A percentile compares a stretch with the other conserved stretches of the same genome.
Conservation (phyloP, 1,140 invertebrate species). For the Sinella curviseta region DNA sequence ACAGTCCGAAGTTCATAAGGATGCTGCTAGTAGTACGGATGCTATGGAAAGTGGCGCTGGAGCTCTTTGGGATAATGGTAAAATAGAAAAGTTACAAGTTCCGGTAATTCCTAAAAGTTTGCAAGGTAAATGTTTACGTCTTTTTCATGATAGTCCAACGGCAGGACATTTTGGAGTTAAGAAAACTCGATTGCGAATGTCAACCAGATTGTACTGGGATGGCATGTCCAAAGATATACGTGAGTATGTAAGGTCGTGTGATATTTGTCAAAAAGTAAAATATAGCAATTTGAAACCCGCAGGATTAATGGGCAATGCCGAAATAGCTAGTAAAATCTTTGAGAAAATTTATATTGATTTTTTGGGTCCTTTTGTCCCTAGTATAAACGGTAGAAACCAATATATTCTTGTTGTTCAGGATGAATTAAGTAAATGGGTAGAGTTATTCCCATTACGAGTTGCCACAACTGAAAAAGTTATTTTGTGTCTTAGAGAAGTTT, state of each 20-base stretch:
- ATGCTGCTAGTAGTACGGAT: neutral
- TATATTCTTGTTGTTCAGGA: conserved; percentile 52
- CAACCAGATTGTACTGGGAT: conserved; percentile 25
- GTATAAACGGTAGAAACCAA: conserved; percentile 34
- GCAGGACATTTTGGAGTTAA: conserved; percentile 19
- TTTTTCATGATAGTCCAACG: conserved; percentile 25
- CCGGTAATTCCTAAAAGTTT: neutral
- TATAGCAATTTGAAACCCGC: neutral
- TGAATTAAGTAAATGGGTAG: conserved; percentile 52
- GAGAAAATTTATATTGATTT: conserved; percentile 41
- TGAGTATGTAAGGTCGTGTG: conserved; percentile 31
- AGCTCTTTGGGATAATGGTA: neutral
- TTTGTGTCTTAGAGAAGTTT: conserved; percentile 47
- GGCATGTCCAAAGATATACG: conserved; percentile 26
- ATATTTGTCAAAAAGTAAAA: conserved; percentile 25
- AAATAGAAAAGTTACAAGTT: neutral
- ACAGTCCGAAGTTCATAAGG: neutral
- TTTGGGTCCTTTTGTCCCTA: conserved; percentile 40
- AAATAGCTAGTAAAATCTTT: conserved; percentile 25
- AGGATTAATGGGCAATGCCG: neutral
- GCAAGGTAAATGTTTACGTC: neutral
- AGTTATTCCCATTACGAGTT: conserved; percentile 48
- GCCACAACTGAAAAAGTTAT: conserved; percentile 50
- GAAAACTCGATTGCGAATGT: conserved; percentile 21
- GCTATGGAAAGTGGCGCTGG: neutral